Evolutionary conservation across 2,797 vertebrate species (phyloP), one percentile per base, ranked within the genome.

Genomic region (Brachyrhaphis roseni): DNA sequence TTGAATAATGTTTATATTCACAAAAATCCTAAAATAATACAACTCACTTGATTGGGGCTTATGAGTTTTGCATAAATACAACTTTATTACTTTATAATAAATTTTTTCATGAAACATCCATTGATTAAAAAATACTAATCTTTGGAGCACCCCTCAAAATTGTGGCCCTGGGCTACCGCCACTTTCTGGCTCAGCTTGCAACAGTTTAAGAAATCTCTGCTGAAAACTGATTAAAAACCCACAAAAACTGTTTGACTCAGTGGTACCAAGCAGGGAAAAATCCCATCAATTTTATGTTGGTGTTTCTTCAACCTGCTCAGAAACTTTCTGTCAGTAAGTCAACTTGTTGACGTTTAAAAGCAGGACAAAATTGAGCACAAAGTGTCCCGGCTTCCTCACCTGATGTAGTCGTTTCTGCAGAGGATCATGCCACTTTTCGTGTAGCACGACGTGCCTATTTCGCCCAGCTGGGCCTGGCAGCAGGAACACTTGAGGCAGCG

Each of bases 341-440:
- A 36, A 36, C 16, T 20, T 68, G 64, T 68, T 64, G 15, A 34
- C 13, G 20, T 28, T 62, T 62, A 20, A 15, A 57, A 59, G n/a
- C 28, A 59, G 57, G 26, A 55, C 20, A 1, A 51, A 51, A 51
- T 23, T 0, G 49, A 51, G 7, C 49, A 28, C 10, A 53, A 23
- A 45, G 28, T 20, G 26, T 39, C 5, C 13, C 26, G 3, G 39
- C 41, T 74, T 70, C 41, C 97, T 96, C 93, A 99, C 98, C 98
- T 99, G 97, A 99, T 99, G 92, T 99, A 99, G 96, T 99, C 98
- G 80, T 98, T 99, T 96, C 98, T 97, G 94, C 98, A 99, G 84
- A 99, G 97, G 93, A 99, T 99, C 98, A 99, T 99, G 92, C 98
- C 98, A 82, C 98, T 99, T 95, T 99, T 99, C 86, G 98, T 99